Base-by-base conservation (phyloP, 2,888 invertebrate genomes). In the Lithophane socia region DNA sequence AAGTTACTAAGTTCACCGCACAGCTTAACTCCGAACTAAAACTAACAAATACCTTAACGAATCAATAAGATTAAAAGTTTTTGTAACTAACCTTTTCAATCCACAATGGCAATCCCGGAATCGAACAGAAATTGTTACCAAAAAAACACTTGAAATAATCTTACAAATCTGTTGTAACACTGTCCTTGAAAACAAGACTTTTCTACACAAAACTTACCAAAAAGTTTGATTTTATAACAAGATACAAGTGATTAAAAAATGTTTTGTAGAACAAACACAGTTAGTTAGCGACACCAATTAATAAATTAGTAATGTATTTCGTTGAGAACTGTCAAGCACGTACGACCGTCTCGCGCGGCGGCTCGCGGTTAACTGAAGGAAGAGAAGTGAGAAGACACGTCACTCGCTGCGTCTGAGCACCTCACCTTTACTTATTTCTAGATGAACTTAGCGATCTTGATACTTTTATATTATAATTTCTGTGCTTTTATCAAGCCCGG, bases 331-430 rank as follows among this genome's bases (percentile, higher is more conserved):
- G 74, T 75, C 24, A 71, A 79, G 72, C 72, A 82, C 87, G 86
- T 75, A 91, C 93, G 93, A 92, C 85, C 87, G 89, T 87, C 81
- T 85, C 67, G 86, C 89, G 87, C 91, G 90, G 92, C 90, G 90
- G 92, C 91, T 91, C 94, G 94, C 95, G 95, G 94, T 92, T 93
- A 90, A 96, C 96, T 96, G 92, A 91, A 93, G 94, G 88, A 92
- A 93, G 90, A 89, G 93, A 94, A 93, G 92, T 92, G 93, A 93
- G 94, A 93, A 93, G 94, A 96, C 95, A 96, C 96, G 96, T 95
- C 96, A 95, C 94, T 91, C 88, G 93, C 92, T 94, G 95, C 95
- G 95, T 95, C 93, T 93, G 95, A 93, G 95, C 94, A 91, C 86
- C 94, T 95, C 94, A 96, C 96, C 96, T 96, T 96, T 96, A 94